These are phyloP conservation scores for Amblyopsis rosae DNA, from an alignment of 2,113 vertebrate species.

Conservation along the genomic window DNA sequence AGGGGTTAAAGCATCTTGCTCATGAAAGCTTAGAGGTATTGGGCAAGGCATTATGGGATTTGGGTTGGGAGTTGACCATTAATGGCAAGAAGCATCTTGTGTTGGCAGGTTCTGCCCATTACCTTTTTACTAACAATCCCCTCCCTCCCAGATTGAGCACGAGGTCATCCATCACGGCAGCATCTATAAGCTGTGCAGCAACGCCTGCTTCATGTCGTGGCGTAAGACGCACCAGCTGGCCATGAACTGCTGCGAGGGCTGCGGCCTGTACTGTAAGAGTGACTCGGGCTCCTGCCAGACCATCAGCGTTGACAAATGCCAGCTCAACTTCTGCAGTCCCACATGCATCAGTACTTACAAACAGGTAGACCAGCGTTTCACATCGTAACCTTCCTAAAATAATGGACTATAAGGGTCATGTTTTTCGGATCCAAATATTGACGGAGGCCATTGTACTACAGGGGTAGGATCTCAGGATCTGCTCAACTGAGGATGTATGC, in stretches of 20 bases:
- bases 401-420: no score
- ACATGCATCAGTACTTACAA: slow-evolving; percentile 87
- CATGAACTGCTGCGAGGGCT: slow-evolving; percentile 97
- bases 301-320: slow-evolving; percentile 85
- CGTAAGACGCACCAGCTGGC: slow-evolving; percentile 91
- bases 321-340: slow-evolving; percentile 92
- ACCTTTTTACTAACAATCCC: slow-evolving; percentile 1
- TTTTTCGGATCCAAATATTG: no score
- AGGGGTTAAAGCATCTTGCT: no score
- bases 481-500: no score
- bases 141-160: slow-evolving; percentile 81
- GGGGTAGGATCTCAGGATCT: no score
- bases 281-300: slow-evolving; percentile 85
- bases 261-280: slow-evolving; percentile 91
- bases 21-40: no score
- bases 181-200: slow-evolving; percentile 92
- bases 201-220: slow-evolving; percentile 91
- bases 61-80: no score
- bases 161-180: slow-evolving; percentile 95
- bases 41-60: no score
- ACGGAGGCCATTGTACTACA: no score
- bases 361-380: slow-evolving; percentile 76
- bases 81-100: no score
- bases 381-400: no score
- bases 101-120: no score